phyloP scores from a whole-genome alignment of 2,888 invertebrate genomes.

The Mesodorylaimus sp. region DNA sequence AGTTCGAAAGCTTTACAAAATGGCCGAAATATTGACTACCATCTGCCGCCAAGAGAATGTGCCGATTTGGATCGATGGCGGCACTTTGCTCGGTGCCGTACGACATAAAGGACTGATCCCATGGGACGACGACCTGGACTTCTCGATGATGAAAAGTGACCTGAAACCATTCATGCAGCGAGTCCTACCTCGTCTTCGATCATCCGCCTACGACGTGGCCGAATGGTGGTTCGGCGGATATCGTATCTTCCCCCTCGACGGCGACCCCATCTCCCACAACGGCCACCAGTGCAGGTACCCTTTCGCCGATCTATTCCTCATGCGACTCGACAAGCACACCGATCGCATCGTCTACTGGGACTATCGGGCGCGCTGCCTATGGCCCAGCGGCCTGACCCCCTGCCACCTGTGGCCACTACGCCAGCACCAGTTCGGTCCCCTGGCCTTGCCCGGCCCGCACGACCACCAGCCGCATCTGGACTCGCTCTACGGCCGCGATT shows the following conservation, averaged over 20 bases:
- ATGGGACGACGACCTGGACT: constrained; percentile 10
- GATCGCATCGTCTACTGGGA: constrained; percentile 1
- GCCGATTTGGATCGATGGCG: constrained; percentile 4
- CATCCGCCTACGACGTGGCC: constrained; percentile 4
- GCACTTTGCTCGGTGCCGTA: constrained; percentile 7
- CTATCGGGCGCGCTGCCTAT: constrained; percentile 5
- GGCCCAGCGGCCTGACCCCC: constrained; percentile 6
- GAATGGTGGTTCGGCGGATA: constrained; percentile 8
- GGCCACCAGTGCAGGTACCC: neutral
- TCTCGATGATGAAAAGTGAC: constrained; percentile 7
- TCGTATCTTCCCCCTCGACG: constrained; percentile 5
- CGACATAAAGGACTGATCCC: constrained; percentile 9
- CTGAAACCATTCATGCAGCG: neutral
- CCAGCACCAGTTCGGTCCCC: neutral
- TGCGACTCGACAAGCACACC: neutral
- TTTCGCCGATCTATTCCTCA: constrained; percentile 6
- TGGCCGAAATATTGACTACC: neutral
- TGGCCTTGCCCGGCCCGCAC: constrained; percentile 2
- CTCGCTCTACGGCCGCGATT: constrained; percentile 3
- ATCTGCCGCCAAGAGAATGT: neutral
- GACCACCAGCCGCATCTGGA: constrained; percentile 1
- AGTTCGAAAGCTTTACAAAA: neutral
- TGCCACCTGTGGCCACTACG: neutral
- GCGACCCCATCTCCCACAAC: neutral
- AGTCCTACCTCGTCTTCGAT: neutral